Conservation (phyloP, 2,113 vertebrate genomes). For the Sebastes fasciatus region DNA sequence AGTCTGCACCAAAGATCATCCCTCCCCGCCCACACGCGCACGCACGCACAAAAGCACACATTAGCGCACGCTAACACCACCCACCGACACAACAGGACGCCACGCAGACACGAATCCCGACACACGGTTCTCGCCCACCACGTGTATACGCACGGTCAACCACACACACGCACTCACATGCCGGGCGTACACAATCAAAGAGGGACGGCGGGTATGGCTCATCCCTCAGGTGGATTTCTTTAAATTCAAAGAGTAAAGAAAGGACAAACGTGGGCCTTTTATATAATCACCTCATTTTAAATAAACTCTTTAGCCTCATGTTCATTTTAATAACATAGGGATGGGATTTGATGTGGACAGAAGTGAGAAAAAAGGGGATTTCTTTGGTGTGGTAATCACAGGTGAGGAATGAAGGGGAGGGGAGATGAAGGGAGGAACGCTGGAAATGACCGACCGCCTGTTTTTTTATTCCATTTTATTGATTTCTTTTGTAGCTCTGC, state of each 20-base stretch:
- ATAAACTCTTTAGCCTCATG: constrained; percentile 7
- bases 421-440: constrained; percentile 32
- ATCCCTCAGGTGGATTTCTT: constrained; percentile 57
- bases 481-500: constrained; percentile 52
- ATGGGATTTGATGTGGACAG: constrained; percentile 30
- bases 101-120: constrained; percentile 15
- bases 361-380: constrained; percentile 43
- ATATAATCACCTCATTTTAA: constrained; percentile 54
- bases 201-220: constrained; percentile 45
- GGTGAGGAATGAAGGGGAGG: constrained; percentile 53
- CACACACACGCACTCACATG: not conserved
- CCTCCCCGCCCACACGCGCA: constrained; percentile 31
- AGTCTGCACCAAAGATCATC: constrained; percentile 64
- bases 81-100: constrained; percentile 18
- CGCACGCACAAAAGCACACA: constrained; percentile 12
- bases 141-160: not conserved
- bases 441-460: constrained; percentile 17
- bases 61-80: constrained; percentile 25
- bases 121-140: constrained; percentile 21
- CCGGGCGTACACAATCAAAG: constrained; percentile 46
- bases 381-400: constrained; percentile 58
- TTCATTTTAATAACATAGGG: constrained; percentile 36
- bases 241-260: constrained; percentile 44
- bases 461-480: constrained; percentile 41
- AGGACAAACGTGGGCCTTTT: constrained; percentile 52